These are phyloP conservation scores for Thomomys bottae DNA, from an alignment of 2,113 vertebrate species.

Conservation along the genomic window DNA sequence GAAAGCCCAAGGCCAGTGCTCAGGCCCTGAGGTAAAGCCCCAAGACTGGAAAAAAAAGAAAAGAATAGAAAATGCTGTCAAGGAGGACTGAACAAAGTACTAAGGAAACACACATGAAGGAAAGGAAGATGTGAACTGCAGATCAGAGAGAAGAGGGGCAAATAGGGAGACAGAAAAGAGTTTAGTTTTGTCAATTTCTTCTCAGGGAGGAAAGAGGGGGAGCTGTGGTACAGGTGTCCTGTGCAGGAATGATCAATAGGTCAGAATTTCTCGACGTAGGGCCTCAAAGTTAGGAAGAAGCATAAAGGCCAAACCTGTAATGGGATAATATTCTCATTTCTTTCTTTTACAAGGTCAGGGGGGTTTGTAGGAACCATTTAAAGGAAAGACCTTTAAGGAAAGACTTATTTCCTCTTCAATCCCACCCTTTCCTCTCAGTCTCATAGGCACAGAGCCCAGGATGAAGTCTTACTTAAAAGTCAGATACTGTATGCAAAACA, in stretches of 20 bases:
- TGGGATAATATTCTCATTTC: neutral
- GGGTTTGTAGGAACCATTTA: neutral
- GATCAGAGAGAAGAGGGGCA: neutral
- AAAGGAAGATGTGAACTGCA: neutral
- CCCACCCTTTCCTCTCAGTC: neutral
- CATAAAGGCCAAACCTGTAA: neutral
- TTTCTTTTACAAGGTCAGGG: neutral
- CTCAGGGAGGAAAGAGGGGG: neutral
- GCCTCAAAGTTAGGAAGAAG: neutral
- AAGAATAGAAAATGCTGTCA: neutral
- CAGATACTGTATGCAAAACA: neutral
- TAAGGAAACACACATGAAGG: neutral
- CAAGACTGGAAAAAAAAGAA: no score
- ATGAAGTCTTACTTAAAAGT: neutral
- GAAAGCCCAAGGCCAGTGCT: no score
- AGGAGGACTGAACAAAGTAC: neutral
- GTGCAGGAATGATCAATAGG: neutral
- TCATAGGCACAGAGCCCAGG: conserved; percentile 29
- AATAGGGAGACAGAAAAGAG: neutral
- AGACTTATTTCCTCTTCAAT: neutral
- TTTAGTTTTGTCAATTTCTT: neutral
- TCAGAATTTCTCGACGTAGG: neutral
- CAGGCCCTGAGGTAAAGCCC: no score
- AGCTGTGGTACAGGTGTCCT: no score
- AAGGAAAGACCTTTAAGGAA: neutral